Base-by-base conservation (phyloP, 2,797 vertebrate species). In the Sebastes dallii region DNA sequence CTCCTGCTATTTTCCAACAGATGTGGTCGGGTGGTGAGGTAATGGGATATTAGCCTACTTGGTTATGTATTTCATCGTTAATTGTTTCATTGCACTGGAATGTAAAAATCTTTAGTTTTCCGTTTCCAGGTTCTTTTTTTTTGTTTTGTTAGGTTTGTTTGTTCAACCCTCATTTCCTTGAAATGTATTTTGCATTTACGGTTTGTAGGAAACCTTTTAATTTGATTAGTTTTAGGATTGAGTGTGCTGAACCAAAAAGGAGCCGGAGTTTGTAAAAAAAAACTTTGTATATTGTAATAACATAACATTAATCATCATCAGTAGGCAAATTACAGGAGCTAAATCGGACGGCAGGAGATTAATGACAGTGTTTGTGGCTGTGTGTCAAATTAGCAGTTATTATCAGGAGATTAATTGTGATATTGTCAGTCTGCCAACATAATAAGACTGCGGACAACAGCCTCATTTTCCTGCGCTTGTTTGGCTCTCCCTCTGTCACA, bases 21-120 rank as follows among this genome's bases (percentile, higher is more conserved):
- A 68, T 55, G 52, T 50, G 56, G 66, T 24, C 81, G 64, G 76
- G 69, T 32, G 77, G 72, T 85, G 75, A 87, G 78, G 81, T 89
- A 74, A 87, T 84, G 71, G 79, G 82, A 83, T 60, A 75, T 20
- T 64, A n/a, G 52, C 52, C 52, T 22, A 54, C 70, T 27, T 72
- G 29, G 30, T 83, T 80, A 66, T 71, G 25, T 39, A 65, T 76
- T 80, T 84, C 29, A 80, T 67, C 29, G 69, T 64, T 70, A 60
- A 29, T 77, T 76, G 34, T 66, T 67, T 86, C 80, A 92, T 52
- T 72, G 71, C 64, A 61, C 58, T 80, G 60, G 50, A 84, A 89
- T 88, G 73, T 82, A 22, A 77, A 65, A 83, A 82, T 65, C 25
- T 55, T 80, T 22, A 3, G n/a, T 54, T 83, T 80, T 73, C 32